Conservation (phyloP, 2,113 vertebrate genomes). For the Dendrocopos noguchii region DNA sequence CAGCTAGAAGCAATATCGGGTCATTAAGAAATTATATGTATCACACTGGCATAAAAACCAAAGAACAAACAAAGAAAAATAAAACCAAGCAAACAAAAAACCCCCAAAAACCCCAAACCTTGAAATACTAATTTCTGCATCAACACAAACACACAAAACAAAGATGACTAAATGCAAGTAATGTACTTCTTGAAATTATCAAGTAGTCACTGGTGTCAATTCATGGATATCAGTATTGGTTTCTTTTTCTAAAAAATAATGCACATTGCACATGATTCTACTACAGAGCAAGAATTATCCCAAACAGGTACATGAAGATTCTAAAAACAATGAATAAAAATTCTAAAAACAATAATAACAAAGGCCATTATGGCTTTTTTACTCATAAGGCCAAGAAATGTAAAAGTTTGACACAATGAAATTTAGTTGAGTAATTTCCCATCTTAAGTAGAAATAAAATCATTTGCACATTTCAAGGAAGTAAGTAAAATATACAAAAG, state of each 20-base stretch:
- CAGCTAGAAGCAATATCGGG: not conserved
- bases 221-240: not conserved
- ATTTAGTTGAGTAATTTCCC: not conserved
- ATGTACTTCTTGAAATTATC: not conserved
- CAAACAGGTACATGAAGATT: not conserved
- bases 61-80: too few species aligned
- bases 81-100: too few species aligned
- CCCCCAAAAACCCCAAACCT: too few species aligned
- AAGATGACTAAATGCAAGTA: not conserved
- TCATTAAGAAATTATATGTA: not conserved
- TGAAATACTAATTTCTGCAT: fast-evolving
- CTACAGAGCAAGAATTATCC: not conserved
- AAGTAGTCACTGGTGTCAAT: not conserved
- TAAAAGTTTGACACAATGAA: not conserved
- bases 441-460: not conserved
- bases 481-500: not conserved
- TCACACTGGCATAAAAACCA: not conserved
- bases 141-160: not conserved
- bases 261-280: not conserved
- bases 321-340: not conserved
- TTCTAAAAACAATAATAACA: not conserved
- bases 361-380: not conserved
- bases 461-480: not conserved
- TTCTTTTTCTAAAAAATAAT: not conserved
- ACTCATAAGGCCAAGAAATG: not conserved